Base-by-base conservation (phyloP, 2,888 invertebrate genomes). In the Plebejus anna region DNA sequence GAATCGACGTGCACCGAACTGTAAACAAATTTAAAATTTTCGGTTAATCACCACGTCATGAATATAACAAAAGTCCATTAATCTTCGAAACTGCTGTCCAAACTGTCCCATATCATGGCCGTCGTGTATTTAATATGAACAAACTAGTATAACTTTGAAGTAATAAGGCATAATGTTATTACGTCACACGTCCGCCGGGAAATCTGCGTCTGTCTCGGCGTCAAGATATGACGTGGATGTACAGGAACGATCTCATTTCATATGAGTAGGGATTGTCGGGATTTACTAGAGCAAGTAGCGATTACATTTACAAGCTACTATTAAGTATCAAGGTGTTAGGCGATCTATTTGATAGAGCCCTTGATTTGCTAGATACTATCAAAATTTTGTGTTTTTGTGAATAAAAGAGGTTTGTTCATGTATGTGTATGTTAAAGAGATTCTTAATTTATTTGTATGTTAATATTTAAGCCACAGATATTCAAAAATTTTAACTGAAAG, bases 191-290 rank as follows among this genome's bases (percentile, higher is more conserved):
- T 82, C 85, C 84, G 77, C n/a, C 36, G 86, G 86, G 86, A 85
- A 85, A 85, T 85, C 82, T 85, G 78, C 75, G 78, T 79, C 80
- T 81, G 85, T 83, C 83, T 79, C 80, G 78, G 71, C 51, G 70
- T 57, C 38, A 71, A 85, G 83, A 83, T 84, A 84, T 83, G 82
- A 83, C 81, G 80, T 78, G 51, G 77, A 76, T 59, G 55, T 76
- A 55, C 70, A 71, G 70, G 70, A 76, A 76, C 38, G 71, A 59
- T 76, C 75, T 76, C 75, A 70, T 76, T 57, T 70, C 47, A 22
- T 75, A 75, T 72, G 59, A 71, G 71, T n/a, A 71, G 70, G 70
- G 70, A 76, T 70, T 70, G 76, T 71, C 16, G 76, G 57, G 76
- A 76, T 71, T 76, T 76, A 76, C 76, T 73, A 16, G 55, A 51